Conservation (phyloP, 2,888 invertebrate species). For the Gibbula magus region DNA sequence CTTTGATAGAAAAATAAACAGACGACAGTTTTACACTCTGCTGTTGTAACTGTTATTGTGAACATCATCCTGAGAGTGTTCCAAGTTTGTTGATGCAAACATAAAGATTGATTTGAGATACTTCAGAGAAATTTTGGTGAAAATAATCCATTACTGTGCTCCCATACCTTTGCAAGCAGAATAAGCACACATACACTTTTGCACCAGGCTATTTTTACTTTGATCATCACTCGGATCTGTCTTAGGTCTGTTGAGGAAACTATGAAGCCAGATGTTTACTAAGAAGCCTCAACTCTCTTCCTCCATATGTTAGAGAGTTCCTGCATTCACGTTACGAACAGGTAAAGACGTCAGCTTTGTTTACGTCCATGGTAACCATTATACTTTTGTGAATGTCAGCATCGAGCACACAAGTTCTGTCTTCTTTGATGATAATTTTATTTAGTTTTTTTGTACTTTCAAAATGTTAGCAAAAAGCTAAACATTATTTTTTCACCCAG, state of each 20-base stretch:
- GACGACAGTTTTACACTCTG: constrained; percentile 10
- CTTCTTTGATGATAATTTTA: background rate
- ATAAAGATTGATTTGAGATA: background rate
- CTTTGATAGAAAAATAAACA: background rate
- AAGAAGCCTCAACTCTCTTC: background rate
- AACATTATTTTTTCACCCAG: too few relatives aligned
- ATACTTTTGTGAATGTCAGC: background rate
- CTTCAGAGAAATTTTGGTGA: constrained; percentile 11
- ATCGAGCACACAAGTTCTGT: background rate
- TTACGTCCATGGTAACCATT: background rate
- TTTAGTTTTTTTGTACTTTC: background rate
- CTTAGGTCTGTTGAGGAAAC: background rate
- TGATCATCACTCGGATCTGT: background rate
- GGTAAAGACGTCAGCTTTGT: background rate
- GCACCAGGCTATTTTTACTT: constrained; percentile 22
- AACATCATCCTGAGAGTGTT: background rate
- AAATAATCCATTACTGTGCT: background rate
- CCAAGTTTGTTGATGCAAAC: background rate
- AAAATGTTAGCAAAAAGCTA: too few relatives aligned
- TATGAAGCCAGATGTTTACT: constrained; percentile 19
- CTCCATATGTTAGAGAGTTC: constrained; percentile 18
- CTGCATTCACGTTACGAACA: background rate
- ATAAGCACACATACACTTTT: constrained; percentile 7
- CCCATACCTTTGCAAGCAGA: background rate
- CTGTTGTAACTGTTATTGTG: background rate